Evolutionary conservation across 2,797 vertebrate species (phyloP).

Genomic region (Gymnothorax reevesii): DNA sequence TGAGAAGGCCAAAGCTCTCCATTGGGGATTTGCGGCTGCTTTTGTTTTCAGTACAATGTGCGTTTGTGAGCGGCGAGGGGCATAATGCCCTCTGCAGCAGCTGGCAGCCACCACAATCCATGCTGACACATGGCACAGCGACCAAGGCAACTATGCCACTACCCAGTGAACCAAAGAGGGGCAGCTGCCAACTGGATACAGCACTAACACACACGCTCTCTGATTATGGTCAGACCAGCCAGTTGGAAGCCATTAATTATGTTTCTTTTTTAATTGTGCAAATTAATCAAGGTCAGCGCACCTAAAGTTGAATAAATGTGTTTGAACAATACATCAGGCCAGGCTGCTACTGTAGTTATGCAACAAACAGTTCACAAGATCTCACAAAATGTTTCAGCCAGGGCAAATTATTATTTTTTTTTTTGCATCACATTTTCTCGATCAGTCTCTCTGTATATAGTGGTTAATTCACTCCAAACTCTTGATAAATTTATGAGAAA

Average conservation of each 20-base stretch:
- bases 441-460: not conserved
- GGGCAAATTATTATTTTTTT: not conserved
- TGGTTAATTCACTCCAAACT: not conserved
- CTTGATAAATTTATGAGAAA: too few species aligned
- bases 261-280: too few species aligned
- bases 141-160: slow-evolving; percentile 21
- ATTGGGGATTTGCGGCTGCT: slow-evolving; percentile 29
- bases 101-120: slow-evolving; percentile 42
- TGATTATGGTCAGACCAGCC: not conserved
- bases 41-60: slow-evolving; percentile 53
- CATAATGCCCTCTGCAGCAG: slow-evolving; percentile 52
- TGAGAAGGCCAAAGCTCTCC: slow-evolving; percentile 24
- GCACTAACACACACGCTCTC: not conserved
- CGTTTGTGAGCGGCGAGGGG: slow-evolving; percentile 52
- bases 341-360: not conserved
- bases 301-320: too few species aligned
- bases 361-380: not conserved
- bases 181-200: slow-evolving; percentile 15
- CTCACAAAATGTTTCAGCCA: not conserved
- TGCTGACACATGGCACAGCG: slow-evolving; percentile 32
- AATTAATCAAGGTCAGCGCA: too few species aligned
- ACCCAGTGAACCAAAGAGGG: not conserved
- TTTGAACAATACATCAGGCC: not conserved
- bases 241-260: not conserved
- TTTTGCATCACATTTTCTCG: not conserved